A percentile compares a stretch with the other conserved stretches of the same genome.
phyloP scores from a whole-genome alignment of 2,113 vertebrate species.

The Notiomystis cincta region DNA sequence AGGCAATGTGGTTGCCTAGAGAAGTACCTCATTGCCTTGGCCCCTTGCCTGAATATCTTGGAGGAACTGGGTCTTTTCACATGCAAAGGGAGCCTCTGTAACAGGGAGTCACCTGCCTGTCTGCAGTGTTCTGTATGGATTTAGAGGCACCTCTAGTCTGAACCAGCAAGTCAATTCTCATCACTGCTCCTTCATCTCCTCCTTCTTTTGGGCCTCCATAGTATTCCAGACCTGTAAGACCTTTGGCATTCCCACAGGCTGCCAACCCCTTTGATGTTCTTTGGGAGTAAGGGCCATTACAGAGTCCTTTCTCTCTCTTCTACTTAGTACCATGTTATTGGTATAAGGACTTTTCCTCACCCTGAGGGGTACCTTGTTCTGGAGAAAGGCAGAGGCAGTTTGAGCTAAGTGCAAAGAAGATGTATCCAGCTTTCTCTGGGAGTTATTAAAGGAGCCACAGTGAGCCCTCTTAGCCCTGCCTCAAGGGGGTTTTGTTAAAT shows the following conservation, averaged over 20 bases:
- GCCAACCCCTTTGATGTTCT: not conserved
- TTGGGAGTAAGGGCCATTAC: not conserved
- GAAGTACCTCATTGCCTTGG: not conserved
- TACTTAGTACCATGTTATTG: accelerated
- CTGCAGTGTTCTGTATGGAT: not conserved
- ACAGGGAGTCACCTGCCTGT: not conserved
- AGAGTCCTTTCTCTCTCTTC: not conserved
- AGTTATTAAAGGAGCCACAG: not conserved
- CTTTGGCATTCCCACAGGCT: not conserved
- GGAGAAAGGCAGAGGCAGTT: not conserved
- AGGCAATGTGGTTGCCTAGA: not conserved
- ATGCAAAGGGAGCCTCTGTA: not conserved
- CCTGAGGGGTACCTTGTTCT: not conserved
- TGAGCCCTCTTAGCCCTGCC: not conserved
- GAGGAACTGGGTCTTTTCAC: not conserved
- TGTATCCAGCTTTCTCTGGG: not conserved
- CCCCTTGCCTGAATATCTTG: not conserved
- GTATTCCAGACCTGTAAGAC: not conserved
- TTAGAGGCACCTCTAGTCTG: not conserved
- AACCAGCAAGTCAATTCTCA: not conserved
- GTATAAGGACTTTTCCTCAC: not conserved
- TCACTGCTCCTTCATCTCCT: not conserved
- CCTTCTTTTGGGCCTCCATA: not conserved
- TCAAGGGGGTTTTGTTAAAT: not conserved
- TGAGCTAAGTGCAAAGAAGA: not conserved